Conservation (phyloP, 2,797 vertebrate genomes). For the Anniella stebbinsi region DNA sequence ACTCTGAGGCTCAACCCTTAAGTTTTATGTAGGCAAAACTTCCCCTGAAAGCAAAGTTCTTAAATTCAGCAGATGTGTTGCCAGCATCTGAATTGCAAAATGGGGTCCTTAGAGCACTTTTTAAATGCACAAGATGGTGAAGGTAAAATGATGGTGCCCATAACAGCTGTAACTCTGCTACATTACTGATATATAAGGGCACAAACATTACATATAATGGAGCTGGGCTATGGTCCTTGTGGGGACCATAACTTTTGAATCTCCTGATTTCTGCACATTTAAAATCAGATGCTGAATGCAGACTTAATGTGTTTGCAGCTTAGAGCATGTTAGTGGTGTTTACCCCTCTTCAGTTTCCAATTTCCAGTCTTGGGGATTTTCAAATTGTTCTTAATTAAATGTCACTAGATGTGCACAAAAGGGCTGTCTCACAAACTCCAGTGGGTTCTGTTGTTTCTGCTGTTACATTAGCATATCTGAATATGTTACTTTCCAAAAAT, state of each 20-base stretch:
- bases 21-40: background rate
- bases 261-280: slow-evolving; percentile 10
- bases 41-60: slow-evolving; percentile 2
- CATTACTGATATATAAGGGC: slow-evolving; percentile 36
- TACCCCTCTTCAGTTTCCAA: background rate
- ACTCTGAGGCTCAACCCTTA: background rate
- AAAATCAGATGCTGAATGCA: slow-evolving; percentile 12
- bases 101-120: slow-evolving; percentile 5
- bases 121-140: slow-evolving; percentile 40
- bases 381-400: background rate
- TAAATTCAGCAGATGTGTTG: slow-evolving; percentile 22
- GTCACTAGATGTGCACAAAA: background rate
- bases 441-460: background rate
- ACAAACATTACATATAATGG: slow-evolving; percentile 40
- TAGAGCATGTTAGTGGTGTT: background rate
- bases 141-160: slow-evolving; percentile 24
- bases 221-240: slow-evolving; percentile 10
- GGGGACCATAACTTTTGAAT: slow-evolving; percentile 35
- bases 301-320: background rate
- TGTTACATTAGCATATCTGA: background rate
- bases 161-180: slow-evolving; percentile 30
- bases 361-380: background rate
- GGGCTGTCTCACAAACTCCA: background rate
- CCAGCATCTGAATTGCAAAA: slow-evolving; percentile 26
- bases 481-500: background rate